Evolutionary conservation across 2,113 vertebrate genomes (phyloP), one percentile per base, ranked within the genome.

Genomic region (Falco punctatus): DNA sequence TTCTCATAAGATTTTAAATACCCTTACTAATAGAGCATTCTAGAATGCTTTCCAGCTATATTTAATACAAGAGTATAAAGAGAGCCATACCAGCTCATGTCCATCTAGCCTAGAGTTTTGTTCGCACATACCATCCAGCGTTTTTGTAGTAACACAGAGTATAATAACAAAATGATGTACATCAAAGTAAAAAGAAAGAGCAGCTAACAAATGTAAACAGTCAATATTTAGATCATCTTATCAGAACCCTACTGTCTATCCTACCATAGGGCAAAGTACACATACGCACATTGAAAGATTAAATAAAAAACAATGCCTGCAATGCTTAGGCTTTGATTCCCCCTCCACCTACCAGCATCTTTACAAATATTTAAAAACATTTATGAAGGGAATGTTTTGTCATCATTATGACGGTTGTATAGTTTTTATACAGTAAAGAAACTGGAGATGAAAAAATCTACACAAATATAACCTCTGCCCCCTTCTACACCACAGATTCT

Each of bases 241-340:
- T 62, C 24, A 70, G 33, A 83, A 40, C 23, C 11, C 15, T 58
- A 18, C 23, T 78, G 28, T 17, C 38, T 77, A 46, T n/a, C 19
- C 14, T 72, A 48, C 40, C 51, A 59, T 2, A 66, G 14, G 17
- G 24, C 28, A 83, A 52, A 78, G 27, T 10, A 59, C 15, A 33
- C 17, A 61, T 14, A 4, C 0, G 0, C 15, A 69, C 12, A 35
- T 1, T 58, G 2, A 51, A 79, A 82, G 10, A 74, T 35, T 30
- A 82, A 85, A 67, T 58, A 23, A 40, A 64, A 52, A 59, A 77
- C 32, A 59, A 77, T 17, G 38, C 14, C 8, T 33, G 8, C 21
- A 81, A 35, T 5, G 4, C 22, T 75, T 33, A 62, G 15, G 5
- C 32, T 86, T 86, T 80, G 17, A 81, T 21, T 79, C 33, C 9